Conservation (phyloP, 2,888 invertebrate species). For the Pristionchus japonicus region DNA sequence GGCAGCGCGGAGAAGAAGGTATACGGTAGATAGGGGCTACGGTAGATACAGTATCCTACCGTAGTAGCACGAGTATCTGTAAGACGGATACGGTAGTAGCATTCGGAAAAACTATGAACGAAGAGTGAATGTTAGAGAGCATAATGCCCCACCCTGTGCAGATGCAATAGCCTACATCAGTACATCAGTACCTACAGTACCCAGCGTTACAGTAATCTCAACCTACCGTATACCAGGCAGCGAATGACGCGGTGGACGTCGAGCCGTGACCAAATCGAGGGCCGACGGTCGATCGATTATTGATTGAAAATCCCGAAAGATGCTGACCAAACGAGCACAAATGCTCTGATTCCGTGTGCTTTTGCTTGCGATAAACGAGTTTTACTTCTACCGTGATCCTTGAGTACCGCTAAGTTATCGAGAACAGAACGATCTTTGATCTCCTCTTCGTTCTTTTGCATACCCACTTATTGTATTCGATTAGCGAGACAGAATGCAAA, state of each 20-base stretch:
- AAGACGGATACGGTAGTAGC: neutral
- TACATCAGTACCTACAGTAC: neutral
- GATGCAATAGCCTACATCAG: too few relatives aligned
- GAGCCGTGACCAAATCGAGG: neutral
- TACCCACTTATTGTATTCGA: neutral
- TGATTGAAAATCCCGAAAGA: too few relatives aligned
- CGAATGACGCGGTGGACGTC: neutral
- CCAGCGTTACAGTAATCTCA: too few relatives aligned
- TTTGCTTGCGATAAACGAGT: conserved; percentile 12
- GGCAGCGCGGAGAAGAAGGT: neutral
- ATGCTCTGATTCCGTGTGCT: neutral
- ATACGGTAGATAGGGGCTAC: neutral
- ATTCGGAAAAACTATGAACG: too few relatives aligned
- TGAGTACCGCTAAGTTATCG: neutral
- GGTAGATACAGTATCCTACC: neutral
- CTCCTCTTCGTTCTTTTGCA: too few relatives aligned
- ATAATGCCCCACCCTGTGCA: too few relatives aligned
- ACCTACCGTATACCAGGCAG: too few relatives aligned
- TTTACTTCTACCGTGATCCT: neutral
- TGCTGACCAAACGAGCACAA: too few relatives aligned
- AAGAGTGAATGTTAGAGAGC: too few relatives aligned
- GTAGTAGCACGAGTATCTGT: neutral
- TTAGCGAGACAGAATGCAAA: neutral
- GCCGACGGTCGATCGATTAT: too few relatives aligned
- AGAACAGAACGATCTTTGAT: too few relatives aligned